Conservation (phyloP, 2,797 vertebrate species). For the Pagetopsis macropterus region DNA sequence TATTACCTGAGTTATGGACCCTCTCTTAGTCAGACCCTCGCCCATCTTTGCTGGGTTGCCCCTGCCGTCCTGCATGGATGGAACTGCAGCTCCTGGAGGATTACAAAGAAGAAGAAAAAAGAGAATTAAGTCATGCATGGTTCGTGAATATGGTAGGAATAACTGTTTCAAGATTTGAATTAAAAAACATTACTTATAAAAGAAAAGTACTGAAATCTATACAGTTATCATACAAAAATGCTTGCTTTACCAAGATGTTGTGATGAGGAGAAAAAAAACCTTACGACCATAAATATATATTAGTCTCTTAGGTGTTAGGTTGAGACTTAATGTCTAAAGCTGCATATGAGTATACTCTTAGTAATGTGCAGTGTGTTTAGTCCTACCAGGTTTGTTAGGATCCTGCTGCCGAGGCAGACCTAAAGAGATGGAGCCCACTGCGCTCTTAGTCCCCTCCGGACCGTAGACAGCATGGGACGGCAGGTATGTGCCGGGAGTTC, state of each 20-base stretch:
- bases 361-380: constrained; percentile 4
- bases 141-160: background rate
- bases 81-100: constrained; percentile 79
- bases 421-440: constrained; percentile 95
- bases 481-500: constrained; percentile 96
- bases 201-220: background rate
- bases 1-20: constrained; percentile 94
- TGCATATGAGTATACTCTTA: background rate
- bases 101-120: background rate
- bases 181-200: background rate
- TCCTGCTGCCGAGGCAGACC: constrained; percentile 96
- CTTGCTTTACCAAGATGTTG: background rate
- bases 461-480: constrained; percentile 91
- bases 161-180: background rate
- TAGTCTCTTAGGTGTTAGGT: background rate
- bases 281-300: background rate
- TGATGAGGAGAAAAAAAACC: background rate
- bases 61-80: constrained; percentile 89
- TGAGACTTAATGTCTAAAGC: background rate
- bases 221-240: background rate
- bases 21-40: constrained; percentile 87
- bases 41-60: constrained; percentile 89
- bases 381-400: constrained; percentile 90
- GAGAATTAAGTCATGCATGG: background rate
- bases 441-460: constrained; percentile 90